Percentiles rank a stretch among this genome's conserved stretches.
Evolutionary conservation across 2,888 invertebrate species (phyloP).

Genomic region (Parthenolecanium corni): DNA sequence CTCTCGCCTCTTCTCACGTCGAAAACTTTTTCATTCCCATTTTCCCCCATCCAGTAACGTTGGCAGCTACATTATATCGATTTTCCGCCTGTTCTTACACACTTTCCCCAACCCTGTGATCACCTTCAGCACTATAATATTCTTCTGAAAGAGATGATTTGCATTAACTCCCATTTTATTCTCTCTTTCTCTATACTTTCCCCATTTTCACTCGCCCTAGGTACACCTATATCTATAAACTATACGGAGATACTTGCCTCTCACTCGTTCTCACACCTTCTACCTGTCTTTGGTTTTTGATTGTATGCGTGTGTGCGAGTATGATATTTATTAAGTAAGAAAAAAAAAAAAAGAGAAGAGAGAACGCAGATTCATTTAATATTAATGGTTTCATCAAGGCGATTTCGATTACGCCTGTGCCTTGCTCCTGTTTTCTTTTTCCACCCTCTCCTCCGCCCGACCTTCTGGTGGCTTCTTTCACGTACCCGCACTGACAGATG

Average conservation of each 20-base stretch:
- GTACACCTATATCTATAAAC: too few relatives aligned
- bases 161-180: conserved; percentile 8
- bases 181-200: too few relatives aligned
- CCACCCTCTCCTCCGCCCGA: neutral
- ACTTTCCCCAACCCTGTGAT: conserved; percentile 1
- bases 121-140: neutral
- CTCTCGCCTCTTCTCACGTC: neutral
- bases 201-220: too few relatives aligned
- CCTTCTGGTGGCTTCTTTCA: too few relatives aligned
- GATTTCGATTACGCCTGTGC: conserved; percentile 12
- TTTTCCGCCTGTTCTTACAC: conserved; percentile 24
- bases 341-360: too few relatives aligned
- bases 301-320: neutral
- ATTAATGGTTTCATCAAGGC: conserved; percentile 19
- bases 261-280: too few relatives aligned
- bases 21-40: neutral
- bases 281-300: neutral
- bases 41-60: conserved; percentile 6
- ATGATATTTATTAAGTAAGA: conserved; percentile 5
- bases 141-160: conserved; percentile 22
- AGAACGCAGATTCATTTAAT: conserved; percentile 15
- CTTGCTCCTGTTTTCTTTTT: neutral
- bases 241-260: too few relatives aligned
- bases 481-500: too few relatives aligned
- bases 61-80: conserved; percentile 25